Base-by-base conservation (phyloP, 2,888 invertebrate species). In the Drosophila flavopinicola region DNA sequence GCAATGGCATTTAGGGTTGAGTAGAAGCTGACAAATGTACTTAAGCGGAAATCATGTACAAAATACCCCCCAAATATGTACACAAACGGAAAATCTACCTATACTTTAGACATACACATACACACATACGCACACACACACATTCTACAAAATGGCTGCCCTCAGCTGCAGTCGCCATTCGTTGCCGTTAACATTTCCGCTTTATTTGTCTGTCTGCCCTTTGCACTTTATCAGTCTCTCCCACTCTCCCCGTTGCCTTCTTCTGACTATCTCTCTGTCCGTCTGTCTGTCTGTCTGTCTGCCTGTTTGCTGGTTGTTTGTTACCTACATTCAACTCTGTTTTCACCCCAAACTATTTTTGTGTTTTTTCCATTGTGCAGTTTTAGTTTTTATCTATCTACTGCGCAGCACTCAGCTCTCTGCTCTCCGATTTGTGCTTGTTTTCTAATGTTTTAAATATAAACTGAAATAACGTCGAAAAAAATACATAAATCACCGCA, bases 181-280 rank as follows among this genome's bases (percentile, higher is more conserved):
- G 87, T 84, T 82, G 78, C 78, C 75, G 87, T 86, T 85, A 85
- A 86, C 82, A 82, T 82, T 86, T 82, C 82, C 82, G 82, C 75
- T 82, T 80, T 86, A 84, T 78, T 68, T 85, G 73, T 80, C 76
- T 76, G 63, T 59, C 60, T 53, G 53, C 68, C 64, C 72, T 57
- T 65, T 77, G 75, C 65, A 59, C 65, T 72, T 75, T 75, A 75
- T 72, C 75, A 69, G 23, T 37, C 39, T 44, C 32, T 38, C 32
- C 45, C 30, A 24, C 33, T 23, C 30, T 27, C 23, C 39, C 11
- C 45, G 39, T 33, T 33, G n/a, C 30, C 11, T 33, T 33, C 37
- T 15, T 10, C 29, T 17, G 49, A 25, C 53, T 51, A 35, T 42
- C 49, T 54, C 38, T 24, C 23, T 65, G 29, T 35, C 27, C 29